These are phyloP conservation scores for Colistium nudipinnis DNA, from an alignment of 2,113 vertebrate genomes.

Conservation along the genomic window DNA sequence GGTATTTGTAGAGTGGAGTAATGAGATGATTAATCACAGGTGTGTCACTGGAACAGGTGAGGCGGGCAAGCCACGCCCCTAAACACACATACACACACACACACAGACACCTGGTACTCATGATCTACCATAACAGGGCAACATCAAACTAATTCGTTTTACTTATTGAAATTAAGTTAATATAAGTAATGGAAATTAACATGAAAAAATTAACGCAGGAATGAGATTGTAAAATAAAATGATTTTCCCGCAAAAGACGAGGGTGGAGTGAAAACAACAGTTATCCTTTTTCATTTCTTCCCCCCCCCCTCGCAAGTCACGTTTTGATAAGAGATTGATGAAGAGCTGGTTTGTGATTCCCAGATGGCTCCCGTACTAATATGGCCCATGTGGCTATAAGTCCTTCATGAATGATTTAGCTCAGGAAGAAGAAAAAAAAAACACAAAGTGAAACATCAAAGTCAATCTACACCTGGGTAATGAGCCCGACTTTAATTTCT, in stretches of 20 bases:
- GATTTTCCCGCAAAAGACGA: neutral
- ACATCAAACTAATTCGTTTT: conserved; percentile 13
- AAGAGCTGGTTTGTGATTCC: conserved; percentile 23
- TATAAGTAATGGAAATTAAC: neutral
- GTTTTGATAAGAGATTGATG: conserved; percentile 49
- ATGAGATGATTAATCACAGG: no score
- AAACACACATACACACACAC: no score
- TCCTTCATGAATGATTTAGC: conserved; percentile 47
- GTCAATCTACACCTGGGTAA: neutral
- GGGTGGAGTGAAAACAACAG: neutral
- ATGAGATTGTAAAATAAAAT: neutral
- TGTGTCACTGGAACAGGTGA: no score
- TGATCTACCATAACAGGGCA: conserved; percentile 8
- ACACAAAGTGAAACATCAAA: neutral
- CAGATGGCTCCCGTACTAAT: conserved; percentile 46
- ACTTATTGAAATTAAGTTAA: neutral
- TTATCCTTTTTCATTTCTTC: neutral
- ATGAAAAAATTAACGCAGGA: neutral
- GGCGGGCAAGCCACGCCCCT: no score
- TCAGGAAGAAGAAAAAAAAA: neutral
- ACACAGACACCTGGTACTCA: conserved; percentile 21
- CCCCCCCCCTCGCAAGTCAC: neutral
- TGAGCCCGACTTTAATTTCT: no score
- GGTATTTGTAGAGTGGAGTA: no score
- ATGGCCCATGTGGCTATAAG: conserved; percentile 1